A percentile compares a stretch with the other conserved stretches of the same genome.
Conservation (phyloP, 2,113 vertebrate genomes). For the Origma solitaria region DNA sequence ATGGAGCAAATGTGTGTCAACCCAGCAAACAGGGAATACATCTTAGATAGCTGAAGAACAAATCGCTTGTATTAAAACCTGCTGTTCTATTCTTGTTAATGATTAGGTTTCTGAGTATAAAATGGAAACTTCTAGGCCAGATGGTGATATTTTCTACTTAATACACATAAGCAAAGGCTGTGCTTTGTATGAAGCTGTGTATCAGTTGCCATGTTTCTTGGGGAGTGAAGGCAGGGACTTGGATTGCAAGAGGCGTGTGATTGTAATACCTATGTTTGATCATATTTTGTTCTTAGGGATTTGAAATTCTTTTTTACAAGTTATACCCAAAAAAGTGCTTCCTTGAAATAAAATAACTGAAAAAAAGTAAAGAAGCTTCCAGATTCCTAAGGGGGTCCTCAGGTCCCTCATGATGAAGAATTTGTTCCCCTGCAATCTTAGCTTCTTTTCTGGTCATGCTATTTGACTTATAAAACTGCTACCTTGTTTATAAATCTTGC, state of each 20-base stretch:
- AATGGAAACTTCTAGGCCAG: background rate
- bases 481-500: background rate
- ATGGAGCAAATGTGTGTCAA: background rate
- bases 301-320: background rate
- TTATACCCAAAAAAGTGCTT: background rate
- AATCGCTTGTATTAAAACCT: background rate
- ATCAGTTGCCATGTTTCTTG: background rate
- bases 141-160: background rate
- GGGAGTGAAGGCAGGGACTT: background rate
- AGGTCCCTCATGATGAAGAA: background rate
- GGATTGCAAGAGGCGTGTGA: background rate
- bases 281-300: background rate
- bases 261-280: background rate
- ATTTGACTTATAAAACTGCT: background rate
- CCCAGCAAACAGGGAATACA: background rate
- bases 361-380: background rate
- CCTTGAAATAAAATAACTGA: background rate
- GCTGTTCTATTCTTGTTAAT: background rate
- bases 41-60: background rate
- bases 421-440: background rate
- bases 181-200: background rate
- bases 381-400: background rate
- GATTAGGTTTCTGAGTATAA: background rate
- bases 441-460: background rate
- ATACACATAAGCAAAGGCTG: background rate